Base-by-base conservation (phyloP, 2,797 vertebrate species). In the Gadopsis marmoratus region DNA sequence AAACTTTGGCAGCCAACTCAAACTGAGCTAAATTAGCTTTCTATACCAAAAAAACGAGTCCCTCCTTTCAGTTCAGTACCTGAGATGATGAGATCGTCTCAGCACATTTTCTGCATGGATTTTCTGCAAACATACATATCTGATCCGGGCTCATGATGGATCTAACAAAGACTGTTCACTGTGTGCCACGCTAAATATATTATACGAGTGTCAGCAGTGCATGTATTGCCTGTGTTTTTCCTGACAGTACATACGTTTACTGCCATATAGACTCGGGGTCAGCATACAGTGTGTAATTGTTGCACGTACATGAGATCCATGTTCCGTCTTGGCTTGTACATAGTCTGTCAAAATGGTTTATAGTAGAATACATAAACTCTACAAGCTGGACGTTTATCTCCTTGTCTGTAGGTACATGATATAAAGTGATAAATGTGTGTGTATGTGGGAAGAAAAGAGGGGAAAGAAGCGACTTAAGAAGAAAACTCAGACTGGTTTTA, bases 221-320 rank as follows among this genome's bases (percentile, higher is more conserved):
- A 68, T 72, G 58, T 58, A 41, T 17, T 45, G 63, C 56, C 37
- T 9, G 7, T 78, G 58, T 74, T 82, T 66, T 3, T 26, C 45
- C 50, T 53, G 74, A 74, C 70, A 51, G 53, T 63, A 82, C 82
- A 85, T 61, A 29, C 82, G 77, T 83, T 77, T 55, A 29, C 69
- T 79, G 79, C 79, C 83, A 64, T 26, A 35, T 16, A 21, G 26
- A 54, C 45, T 68, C 45, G 23, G 35, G 70, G 60, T 72, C 76
- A 64, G 33, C 47, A 14, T 35, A 14, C 29, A 16, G 33, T 19
- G 37, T 63, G 68, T 62, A 31, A 59, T 77, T 53, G 48, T 19
- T 67, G 23, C 51, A 37, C 31, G 23, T 16, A 48, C 19, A 37
- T 6, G 19, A 73, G 41, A 72, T 55, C 17, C 17, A 11, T 54